These are phyloP conservation scores for Ciona savignyi DNA, from an alignment of 23 tunicate genomes.

Conservation along the genomic window DNA sequence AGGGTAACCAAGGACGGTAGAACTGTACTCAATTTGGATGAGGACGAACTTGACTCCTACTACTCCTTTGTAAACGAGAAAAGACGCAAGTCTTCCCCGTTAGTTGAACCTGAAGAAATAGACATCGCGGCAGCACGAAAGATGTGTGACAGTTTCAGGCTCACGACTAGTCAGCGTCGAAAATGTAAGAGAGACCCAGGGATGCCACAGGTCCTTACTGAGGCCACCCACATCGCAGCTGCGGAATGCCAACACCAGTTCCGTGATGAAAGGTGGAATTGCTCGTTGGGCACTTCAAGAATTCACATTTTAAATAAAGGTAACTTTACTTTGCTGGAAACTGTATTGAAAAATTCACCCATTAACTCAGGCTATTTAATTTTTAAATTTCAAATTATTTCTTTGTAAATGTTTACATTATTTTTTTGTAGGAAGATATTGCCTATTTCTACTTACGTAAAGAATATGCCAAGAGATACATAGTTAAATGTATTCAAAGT, in stretches of 20 bases:
- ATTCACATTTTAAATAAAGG: conserved; percentile 67
- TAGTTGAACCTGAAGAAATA: conserved; percentile 53
- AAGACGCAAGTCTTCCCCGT: conserved; percentile 1
- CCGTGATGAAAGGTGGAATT: conserved; percentile 82
- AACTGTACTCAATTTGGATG: not conserved
- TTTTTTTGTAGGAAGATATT: no score
- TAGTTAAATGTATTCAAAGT: no score
- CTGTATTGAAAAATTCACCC: no score
- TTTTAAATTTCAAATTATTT: no score
- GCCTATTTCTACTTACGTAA: no score
- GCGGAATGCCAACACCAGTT: conserved; percentile 83
- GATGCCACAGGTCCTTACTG: conserved; percentile 68
- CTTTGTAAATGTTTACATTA: no score
- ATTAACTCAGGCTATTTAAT: no score
- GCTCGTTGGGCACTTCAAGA: conserved; percentile 66
- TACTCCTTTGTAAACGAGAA: conserved; percentile 11
- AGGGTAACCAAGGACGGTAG: not conserved
- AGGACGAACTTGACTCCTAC: conserved; percentile 7
- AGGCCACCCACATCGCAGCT: conserved; percentile 77
- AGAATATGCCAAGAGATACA: no score
- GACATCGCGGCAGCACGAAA: conserved; percentile 43
- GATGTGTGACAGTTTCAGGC: conserved; percentile 47
- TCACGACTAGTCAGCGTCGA: conserved; percentile 52
- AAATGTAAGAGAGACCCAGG: conserved; percentile 78
- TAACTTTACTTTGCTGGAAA: conserved; percentile 13